Conservation (phyloP, 2,113 vertebrate species). For the Antennarius striatus region DNA sequence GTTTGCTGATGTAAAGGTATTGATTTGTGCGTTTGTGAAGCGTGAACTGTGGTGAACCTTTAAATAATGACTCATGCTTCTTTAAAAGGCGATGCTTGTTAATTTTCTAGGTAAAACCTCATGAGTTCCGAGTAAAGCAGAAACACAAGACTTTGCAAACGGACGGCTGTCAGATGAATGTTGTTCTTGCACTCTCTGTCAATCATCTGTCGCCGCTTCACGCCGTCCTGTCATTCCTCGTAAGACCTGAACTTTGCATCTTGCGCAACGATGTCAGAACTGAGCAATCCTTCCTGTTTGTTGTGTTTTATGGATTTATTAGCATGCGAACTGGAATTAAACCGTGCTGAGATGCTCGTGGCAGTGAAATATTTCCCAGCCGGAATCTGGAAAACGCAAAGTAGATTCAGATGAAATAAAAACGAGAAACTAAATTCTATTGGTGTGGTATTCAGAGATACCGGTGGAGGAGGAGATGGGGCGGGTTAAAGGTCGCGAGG, state of each 20-base stretch:
- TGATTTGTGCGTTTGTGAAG: background rate
- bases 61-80: background rate
- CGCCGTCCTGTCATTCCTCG: background rate
- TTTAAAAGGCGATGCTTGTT: no score
- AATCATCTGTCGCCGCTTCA: slow-evolving; percentile 8
- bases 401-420: no score
- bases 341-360: no score
- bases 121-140: background rate
- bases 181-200: background rate
- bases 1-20: no score
- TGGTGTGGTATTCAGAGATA: no score
- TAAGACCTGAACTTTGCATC: slow-evolving; percentile 17
- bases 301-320: slow-evolving; percentile 10
- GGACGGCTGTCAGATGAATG: background rate
- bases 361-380: no score
- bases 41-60: background rate
- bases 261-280: slow-evolving; percentile 3
- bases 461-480: background rate
- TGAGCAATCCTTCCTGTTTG: background rate
- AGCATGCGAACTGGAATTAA: no score
- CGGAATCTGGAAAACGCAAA: no score
- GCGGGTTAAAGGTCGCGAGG: slow-evolving; percentile 14
- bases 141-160: background rate
- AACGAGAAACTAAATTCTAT: no score
- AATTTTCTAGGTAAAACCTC: background rate